Conservation (phyloP, 2,888 invertebrate species). For the Spodoptera exigua region DNA sequence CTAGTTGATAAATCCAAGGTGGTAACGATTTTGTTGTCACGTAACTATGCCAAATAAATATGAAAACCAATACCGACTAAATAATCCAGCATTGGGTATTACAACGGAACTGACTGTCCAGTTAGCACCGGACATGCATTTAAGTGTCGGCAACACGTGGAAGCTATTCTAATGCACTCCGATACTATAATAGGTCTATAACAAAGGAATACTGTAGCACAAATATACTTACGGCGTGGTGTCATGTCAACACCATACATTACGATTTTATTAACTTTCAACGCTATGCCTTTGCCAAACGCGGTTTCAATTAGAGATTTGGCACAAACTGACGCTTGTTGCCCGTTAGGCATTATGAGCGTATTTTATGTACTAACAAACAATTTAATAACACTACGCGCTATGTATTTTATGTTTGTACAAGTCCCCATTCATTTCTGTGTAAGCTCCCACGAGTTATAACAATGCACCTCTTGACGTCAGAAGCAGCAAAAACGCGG, state of each 20-base stretch:
- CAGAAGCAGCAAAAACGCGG: conserved; percentile 44
- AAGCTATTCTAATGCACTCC: too few relatives aligned
- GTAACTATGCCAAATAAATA: too few relatives aligned
- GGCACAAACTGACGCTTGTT: conserved; percentile 39
- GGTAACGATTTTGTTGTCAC: too few relatives aligned
- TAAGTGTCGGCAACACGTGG: too few relatives aligned
- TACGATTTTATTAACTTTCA: conserved; percentile 41
- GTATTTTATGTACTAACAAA: conserved; percentile 35
- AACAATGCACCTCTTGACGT: conserved; percentile 56
- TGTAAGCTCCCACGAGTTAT: conserved; percentile 34
- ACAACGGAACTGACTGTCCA: too few relatives aligned
- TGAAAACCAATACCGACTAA: too few relatives aligned
- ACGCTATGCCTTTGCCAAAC: conserved; percentile 37
- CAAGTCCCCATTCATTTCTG: conserved; percentile 40
- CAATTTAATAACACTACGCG: conserved; percentile 23
- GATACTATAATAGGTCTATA: neutral
- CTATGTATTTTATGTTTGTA: conserved; percentile 14
- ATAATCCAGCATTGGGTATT: too few relatives aligned
- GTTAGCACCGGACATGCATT: too few relatives aligned
- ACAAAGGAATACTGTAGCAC: conserved; percentile 5
- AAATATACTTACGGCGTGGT: conserved; percentile 9
- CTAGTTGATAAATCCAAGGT: too few relatives aligned
- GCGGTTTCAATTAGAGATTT: conserved; percentile 48
- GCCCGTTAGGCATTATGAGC: conserved; percentile 26
- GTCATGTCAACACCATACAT: conserved; percentile 25